phyloP scores from a whole-genome alignment of 1,140 invertebrate genomes.

The Zeugodacus cucurbitae region DNA sequence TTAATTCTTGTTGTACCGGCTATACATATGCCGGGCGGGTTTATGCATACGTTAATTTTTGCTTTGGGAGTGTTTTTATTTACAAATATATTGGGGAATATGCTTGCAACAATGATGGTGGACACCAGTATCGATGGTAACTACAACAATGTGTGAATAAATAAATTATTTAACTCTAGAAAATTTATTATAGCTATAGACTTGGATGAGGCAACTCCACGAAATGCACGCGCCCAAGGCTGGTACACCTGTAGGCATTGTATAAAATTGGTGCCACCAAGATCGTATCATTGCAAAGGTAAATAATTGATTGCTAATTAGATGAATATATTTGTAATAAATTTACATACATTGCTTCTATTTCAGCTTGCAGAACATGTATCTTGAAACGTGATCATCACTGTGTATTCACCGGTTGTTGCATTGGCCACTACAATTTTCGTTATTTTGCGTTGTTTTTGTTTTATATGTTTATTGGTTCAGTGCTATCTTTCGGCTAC shows the following conservation, averaged over 20 bases:
- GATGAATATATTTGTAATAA: background rate
- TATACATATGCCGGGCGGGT: slow-evolving; percentile 64
- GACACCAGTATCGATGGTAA: slow-evolving; percentile 74
- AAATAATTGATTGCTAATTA: background rate
- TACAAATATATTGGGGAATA: slow-evolving; percentile 80
- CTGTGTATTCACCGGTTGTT: slow-evolving; percentile 92
- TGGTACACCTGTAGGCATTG: background rate
- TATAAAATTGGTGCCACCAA: background rate
- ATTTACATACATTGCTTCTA: background rate
- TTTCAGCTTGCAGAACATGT: slow-evolving; percentile 76
- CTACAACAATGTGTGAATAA: background rate
- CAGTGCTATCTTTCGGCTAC: slow-evolving; percentile 74
- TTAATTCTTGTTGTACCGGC: slow-evolving; percentile 74
- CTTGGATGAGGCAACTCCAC: background rate
- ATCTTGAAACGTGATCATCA: slow-evolving; percentile 95
- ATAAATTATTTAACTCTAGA: background rate
- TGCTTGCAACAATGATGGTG: slow-evolving; percentile 74
- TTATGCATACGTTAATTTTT: slow-evolving; percentile 72
- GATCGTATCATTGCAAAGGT: background rate
- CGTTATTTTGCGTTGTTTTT: slow-evolving; percentile 89
- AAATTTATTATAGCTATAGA: background rate
- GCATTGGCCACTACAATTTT: slow-evolving; percentile 90
- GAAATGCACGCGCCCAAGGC: background rate
- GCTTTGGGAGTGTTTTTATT: slow-evolving; percentile 75
- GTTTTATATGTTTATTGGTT: slow-evolving; percentile 80